Evolutionary conservation across 2,113 vertebrate species (phyloP).

Genomic region (Eolophus roseicapilla): DNA sequence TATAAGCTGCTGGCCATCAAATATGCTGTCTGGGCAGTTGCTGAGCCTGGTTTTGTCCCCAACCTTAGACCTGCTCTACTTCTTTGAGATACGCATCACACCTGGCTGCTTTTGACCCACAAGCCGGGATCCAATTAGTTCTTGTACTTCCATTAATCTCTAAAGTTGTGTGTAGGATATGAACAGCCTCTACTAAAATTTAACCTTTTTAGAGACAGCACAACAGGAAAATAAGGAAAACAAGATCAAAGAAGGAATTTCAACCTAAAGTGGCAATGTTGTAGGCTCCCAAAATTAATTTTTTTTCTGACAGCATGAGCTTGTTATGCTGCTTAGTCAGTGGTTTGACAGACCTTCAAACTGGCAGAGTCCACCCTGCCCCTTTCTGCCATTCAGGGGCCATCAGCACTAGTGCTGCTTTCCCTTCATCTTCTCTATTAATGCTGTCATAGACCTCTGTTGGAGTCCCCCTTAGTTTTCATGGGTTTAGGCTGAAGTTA

Average conservation of each 20-base stretch:
- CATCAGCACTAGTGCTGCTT: background rate
- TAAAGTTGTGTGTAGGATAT: background rate
- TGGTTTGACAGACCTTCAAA: background rate
- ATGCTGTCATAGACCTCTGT: too few relatives aligned
- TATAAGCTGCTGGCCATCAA: fast-evolving
- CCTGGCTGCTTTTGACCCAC: background rate
- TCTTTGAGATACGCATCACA: background rate
- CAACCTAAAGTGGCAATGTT: too few relatives aligned
- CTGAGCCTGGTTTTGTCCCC: background rate
- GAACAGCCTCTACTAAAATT: background rate
- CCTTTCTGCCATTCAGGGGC: background rate
- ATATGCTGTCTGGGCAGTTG: background rate
- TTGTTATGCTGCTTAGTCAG: background rate
- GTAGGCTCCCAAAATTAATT: background rate
- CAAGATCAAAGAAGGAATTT: background rate
- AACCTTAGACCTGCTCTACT: background rate
- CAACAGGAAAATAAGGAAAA: background rate
- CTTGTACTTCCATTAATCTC: background rate
- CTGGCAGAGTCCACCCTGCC: background rate
- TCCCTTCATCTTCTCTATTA: background rate
- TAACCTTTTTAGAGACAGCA: background rate
- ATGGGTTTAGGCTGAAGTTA: background rate
- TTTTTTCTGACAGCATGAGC: background rate
- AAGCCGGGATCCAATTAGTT: background rate
- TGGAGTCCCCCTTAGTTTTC: background rate